Evolutionary conservation across 2,888 invertebrate genomes (phyloP).

Genomic region (Catonia carolina): DNA sequence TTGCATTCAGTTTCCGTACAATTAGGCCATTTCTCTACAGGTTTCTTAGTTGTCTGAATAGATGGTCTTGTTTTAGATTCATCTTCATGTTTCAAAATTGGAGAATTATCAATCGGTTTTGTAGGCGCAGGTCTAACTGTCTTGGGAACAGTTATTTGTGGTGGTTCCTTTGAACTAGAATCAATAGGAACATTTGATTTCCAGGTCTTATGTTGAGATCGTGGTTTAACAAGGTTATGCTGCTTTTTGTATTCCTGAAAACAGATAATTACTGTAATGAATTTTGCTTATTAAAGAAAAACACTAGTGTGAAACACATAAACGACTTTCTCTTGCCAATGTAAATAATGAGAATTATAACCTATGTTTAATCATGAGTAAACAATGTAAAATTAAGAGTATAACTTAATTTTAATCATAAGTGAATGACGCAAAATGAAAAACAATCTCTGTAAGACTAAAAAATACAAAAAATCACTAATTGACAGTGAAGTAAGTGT

Average conservation of each 20-base stretch:
- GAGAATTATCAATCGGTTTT: no score
- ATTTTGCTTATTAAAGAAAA: background rate
- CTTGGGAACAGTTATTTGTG: no score
- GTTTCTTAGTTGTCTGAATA: no score
- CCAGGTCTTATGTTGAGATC: constrained; percentile 21
- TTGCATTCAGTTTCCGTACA: no score
- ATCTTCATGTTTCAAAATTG: no score
- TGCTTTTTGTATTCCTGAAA: constrained; percentile 21
- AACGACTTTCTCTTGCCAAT: background rate
- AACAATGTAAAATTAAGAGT: background rate
- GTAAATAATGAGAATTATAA: background rate
- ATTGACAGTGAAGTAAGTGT: no score
- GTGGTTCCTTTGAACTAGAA: background rate
- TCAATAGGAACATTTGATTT: constrained; percentile 21
- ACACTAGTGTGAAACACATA: background rate
- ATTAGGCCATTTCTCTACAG: no score
- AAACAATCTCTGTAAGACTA: no score
- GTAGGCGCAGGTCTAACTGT: no score
- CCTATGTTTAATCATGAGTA: background rate
- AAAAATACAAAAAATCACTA: no score
- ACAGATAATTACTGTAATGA: background rate
- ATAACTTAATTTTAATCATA: background rate
- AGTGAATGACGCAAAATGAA: no score
- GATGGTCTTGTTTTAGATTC: no score
- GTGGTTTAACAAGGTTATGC: constrained; percentile 6